Conservation (phyloP, 2,113 vertebrate genomes). For the human (Homo sapiens) region GRCh38 chr6:76421501-76422000, state of each 20-base stretch:
- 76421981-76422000: neutral
- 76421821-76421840: neutral
- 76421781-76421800: neutral
- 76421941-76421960: neutral
- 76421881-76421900: neutral
- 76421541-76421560: too few species aligned
- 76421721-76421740: rapidly evolving
- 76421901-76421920: neutral
- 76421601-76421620: too few species aligned
- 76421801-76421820: neutral
- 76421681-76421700: neutral
- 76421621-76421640: neutral
- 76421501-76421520: too few species aligned
- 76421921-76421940: neutral
- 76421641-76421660: neutral
- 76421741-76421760: rapidly evolving
- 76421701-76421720: neutral
- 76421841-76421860: neutral
- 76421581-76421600: too few species aligned
- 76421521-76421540: too few species aligned
- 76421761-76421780: neutral
- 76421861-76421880: neutral
- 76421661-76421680: neutral
- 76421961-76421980: neutral
- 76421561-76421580: too few species aligned